Percentiles rank a stretch among this genome's conserved stretches.
Conservation (phyloP, 2,113 vertebrate genomes). For the Nymphicus hollandicus region DNA sequence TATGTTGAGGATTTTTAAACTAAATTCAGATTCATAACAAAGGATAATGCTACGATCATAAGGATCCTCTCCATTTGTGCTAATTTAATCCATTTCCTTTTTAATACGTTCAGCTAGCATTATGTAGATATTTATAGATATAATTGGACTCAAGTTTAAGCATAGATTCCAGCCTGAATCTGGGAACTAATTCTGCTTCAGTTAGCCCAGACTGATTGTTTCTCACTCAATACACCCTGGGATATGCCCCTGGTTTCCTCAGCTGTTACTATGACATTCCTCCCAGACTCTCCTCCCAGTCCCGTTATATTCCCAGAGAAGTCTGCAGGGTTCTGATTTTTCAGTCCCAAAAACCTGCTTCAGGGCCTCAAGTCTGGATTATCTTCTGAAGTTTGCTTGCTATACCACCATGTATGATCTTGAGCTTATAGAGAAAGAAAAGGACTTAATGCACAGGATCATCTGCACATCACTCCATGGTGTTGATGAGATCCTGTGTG, state of each 20-base stretch:
- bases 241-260: neutral
- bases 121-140: neutral
- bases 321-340: neutral
- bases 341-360: neutral
- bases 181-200: neutral
- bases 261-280: neutral
- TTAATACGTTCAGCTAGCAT: neutral
- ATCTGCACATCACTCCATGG: neutral
- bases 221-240: neutral
- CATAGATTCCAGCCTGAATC: neutral
- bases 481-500: neutral
- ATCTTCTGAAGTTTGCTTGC: neutral
- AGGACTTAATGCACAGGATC: neutral
- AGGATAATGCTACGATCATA: neutral
- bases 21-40: neutral
- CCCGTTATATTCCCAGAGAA: neutral
- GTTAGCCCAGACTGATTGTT: neutral
- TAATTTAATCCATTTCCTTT: neutral
- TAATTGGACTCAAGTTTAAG: neutral
- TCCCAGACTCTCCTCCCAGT: neutral
- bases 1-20: neutral
- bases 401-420: rapidly evolving
- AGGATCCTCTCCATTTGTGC: neutral
- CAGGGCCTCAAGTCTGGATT: neutral
- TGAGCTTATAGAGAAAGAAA: neutral